Evolutionary conservation across 37 sponge, comb jelly and placozoan genomes (phyloP).

Genomic region (Hormiphora californensis): DNA sequence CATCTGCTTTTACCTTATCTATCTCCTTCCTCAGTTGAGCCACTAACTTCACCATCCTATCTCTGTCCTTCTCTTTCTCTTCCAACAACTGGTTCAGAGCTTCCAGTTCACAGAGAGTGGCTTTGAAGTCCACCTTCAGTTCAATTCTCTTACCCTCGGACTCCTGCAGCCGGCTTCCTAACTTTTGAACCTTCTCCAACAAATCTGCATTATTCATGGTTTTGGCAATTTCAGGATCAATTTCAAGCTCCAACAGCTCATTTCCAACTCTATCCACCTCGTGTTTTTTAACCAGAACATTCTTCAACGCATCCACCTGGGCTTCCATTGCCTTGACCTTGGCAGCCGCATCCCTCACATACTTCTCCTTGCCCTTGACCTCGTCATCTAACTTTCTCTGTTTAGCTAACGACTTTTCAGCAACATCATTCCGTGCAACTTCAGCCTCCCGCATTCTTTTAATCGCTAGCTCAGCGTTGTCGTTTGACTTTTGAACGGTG

Average conservation of each 20-base stretch:
- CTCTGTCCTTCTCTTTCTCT: constrained; percentile 13
- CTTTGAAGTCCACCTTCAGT: constrained; percentile 49
- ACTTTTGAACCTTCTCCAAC: background rate
- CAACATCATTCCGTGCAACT: constrained; percentile 16
- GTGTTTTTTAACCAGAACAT: constrained; percentile 51
- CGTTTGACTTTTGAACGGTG: background rate
- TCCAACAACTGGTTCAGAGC: constrained; percentile 31
- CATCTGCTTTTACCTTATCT: background rate
- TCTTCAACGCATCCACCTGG: constrained; percentile 27
- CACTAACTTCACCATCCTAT: background rate
- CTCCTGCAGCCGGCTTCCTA: background rate
- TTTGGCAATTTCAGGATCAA: constrained; percentile 41
- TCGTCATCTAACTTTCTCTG: constrained; percentile 15
- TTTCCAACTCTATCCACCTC: background rate
- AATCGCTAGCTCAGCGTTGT: constrained; percentile 18
- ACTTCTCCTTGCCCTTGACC: constrained; percentile 24
- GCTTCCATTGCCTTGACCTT: constrained; percentile 53
- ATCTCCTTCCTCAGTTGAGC: constrained; percentile 44
- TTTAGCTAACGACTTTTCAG: constrained; percentile 15
- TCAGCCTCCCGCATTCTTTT: constrained; percentile 50
- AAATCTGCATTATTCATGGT: constrained; percentile 48
- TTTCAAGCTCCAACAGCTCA: constrained; percentile 34
- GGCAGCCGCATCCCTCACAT: constrained; percentile 11
- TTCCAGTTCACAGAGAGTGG: constrained; percentile 44
- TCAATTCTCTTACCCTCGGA: constrained; percentile 23